Evolutionary conservation across 2,888 invertebrate genomes (phyloP).

Genomic region (Netelia fuscicornis): DNA sequence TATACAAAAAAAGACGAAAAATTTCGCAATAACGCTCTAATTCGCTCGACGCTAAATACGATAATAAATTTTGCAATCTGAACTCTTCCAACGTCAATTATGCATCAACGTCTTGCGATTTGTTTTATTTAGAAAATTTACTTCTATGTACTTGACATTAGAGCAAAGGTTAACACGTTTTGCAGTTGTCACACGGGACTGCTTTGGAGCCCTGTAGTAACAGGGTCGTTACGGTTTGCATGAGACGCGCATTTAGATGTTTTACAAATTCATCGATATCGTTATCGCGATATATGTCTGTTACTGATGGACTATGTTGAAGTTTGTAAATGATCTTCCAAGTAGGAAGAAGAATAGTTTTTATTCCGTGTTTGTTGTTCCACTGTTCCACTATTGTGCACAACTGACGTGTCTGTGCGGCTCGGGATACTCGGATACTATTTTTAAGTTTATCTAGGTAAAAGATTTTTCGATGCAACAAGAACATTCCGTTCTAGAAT

Average conservation of each 20-base stretch:
- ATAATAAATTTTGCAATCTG: conserved; percentile 49
- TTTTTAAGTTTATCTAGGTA: conserved; percentile 60
- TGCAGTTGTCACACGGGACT: neutral
- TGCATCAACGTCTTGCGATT: neutral
- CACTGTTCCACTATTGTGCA: conserved; percentile 26
- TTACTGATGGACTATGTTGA: neutral
- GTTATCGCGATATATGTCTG: neutral
- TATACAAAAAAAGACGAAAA: conserved; percentile 16
- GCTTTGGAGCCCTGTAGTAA: neutral
- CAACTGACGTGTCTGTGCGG: neutral
- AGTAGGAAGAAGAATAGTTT: neutral
- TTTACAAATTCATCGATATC: conserved; percentile 30
- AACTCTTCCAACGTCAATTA: neutral
- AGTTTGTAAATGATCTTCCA: no score
- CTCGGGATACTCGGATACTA: conserved; percentile 26
- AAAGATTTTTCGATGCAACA: conserved; percentile 49
- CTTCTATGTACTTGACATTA: neutral
- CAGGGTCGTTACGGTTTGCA: conserved; percentile 37
- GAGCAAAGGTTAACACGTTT: conserved; percentile 39
- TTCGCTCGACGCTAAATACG: conserved; percentile 9
- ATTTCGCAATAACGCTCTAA: neutral
- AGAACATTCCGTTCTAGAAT: conserved; percentile 58
- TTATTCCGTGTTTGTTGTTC: neutral
- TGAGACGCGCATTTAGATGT: conserved; percentile 1
- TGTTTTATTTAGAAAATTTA: conserved; percentile 26